These are phyloP conservation scores for Caerostris extrusa DNA, from an alignment of 1,140 invertebrate genomes.

Conservation along the genomic window DNA sequence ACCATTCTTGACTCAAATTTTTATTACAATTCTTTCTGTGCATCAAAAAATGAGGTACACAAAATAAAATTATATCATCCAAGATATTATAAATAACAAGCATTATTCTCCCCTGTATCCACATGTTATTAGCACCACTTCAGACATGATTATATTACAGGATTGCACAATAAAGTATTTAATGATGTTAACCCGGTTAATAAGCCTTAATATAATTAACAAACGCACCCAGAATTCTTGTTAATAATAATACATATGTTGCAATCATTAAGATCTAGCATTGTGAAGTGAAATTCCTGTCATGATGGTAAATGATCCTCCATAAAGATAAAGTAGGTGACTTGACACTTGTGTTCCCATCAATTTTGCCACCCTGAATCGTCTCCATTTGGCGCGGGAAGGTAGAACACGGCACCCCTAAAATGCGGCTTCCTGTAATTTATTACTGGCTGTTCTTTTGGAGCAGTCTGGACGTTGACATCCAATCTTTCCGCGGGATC, in stretches of 20 bases:
- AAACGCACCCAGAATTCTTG: neutral
- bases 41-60: too few species aligned
- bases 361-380: conserved; percentile 20
- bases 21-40: too few species aligned
- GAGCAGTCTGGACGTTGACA: conserved; percentile 66
- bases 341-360: conserved; percentile 1
- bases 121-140: too few species aligned
- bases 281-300: conserved; percentile 4
- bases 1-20: too few species aligned
- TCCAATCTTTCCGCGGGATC: conserved; percentile 73
- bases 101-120: too few species aligned
- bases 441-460: conserved; percentile 67
- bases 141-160: too few species aligned
- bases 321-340: neutral
- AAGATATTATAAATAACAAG: too few species aligned
- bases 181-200: too few species aligned
- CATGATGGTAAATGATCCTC: neutral
- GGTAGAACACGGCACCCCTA: conserved; percentile 53
- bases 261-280: conserved; percentile 11
- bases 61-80: too few species aligned
- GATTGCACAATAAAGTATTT: too few species aligned
- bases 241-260: neutral
- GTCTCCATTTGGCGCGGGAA: conserved; percentile 41
- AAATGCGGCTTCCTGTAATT: conserved; percentile 73
- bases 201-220: neutral